Evolutionary conservation across 2,797 vertebrate species (phyloP).

Genomic region (Martes flavigula): DNA sequence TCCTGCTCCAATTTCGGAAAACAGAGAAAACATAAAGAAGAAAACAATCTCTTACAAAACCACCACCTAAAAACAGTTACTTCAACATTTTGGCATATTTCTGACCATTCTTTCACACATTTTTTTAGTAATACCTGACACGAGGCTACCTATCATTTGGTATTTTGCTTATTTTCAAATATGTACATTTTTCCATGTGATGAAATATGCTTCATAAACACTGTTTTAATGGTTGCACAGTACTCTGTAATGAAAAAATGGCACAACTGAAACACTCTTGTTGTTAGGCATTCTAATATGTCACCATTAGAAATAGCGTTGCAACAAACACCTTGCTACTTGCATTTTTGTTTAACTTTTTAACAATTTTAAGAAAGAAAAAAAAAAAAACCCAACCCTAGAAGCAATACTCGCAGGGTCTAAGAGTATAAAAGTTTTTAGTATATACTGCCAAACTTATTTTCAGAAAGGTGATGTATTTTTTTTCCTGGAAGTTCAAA

Average conservation of each 20-base stretch:
- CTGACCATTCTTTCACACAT: background rate
- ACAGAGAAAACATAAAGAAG: background rate
- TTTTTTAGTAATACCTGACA: background rate
- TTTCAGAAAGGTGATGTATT: background rate
- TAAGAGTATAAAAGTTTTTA: background rate
- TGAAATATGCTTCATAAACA: background rate
- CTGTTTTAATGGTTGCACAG: background rate
- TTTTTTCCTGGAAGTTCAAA: background rate
- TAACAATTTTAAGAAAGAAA: background rate
- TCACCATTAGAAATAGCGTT: conserved; percentile 42
- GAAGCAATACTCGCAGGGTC: background rate
- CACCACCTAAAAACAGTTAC: background rate
- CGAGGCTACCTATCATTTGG: background rate
- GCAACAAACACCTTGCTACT: conserved; percentile 34
- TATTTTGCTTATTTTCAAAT: background rate
- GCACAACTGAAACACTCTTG: background rate
- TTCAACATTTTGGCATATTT: background rate
- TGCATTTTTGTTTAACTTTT: background rate
- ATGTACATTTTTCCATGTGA: background rate
- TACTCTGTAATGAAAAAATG: background rate
- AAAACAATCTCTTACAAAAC: conserved; percentile 8
- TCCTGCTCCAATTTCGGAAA: background rate
- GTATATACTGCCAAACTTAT: background rate
- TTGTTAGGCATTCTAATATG: background rate
- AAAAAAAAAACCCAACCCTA: background rate